phyloP scores from a whole-genome alignment of 2,888 invertebrate genomes.

The Agelastica alni region DNA sequence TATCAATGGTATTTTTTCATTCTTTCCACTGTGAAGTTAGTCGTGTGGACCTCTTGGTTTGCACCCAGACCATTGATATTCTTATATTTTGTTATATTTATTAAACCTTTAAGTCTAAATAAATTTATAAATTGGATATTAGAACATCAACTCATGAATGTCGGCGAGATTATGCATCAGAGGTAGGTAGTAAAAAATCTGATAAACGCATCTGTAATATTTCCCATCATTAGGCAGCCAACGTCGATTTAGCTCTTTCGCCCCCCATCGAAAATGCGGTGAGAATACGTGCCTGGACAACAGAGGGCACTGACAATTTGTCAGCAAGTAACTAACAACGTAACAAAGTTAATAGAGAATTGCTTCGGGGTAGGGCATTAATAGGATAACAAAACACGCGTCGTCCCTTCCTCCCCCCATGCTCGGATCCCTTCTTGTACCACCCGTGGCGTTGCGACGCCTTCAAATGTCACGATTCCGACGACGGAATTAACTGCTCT shows the following conservation, averaged over 20 bases:
- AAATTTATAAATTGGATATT: too few relatives aligned
- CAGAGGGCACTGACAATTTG: slow-evolving; percentile 50
- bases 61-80: too few relatives aligned
- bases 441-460: slow-evolving; percentile 12
- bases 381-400: slow-evolving; percentile 39
- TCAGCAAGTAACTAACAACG: slow-evolving; percentile 56
- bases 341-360: slow-evolving; percentile 55
- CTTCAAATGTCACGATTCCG: slow-evolving; percentile 30
- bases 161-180: too few relatives aligned
- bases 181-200: too few relatives aligned
- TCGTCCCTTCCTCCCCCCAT: slow-evolving; percentile 13
- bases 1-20: too few relatives aligned
- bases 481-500: slow-evolving; percentile 15
- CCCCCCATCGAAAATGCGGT: slow-evolving; percentile 41
- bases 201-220: too few relatives aligned
- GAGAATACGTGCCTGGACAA: slow-evolving; percentile 49
- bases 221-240: slow-evolving; percentile 9
- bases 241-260: not conserved
- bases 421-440: slow-evolving; percentile 4
- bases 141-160: too few relatives aligned
- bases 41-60: too few relatives aligned
- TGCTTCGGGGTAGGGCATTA: slow-evolving; percentile 24
- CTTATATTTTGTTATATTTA: too few relatives aligned
- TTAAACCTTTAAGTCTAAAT: too few relatives aligned
- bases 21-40: too few relatives aligned